Conservation (phyloP, 2,888 invertebrate genomes). For the Drosophila paranaensis region DNA sequence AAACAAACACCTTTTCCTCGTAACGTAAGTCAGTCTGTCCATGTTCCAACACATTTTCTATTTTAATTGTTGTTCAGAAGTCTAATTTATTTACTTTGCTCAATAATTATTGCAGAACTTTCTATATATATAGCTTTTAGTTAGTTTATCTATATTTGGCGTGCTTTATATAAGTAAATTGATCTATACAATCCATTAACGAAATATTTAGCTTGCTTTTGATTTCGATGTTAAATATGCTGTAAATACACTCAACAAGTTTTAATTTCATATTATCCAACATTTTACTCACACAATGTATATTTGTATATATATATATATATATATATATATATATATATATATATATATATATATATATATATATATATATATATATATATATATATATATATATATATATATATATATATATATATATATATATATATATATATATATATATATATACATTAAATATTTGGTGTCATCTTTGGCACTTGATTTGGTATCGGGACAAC, state of each 20-base stretch:
- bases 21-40: constrained; percentile 44
- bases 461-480: constrained; percentile 31
- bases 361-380: constrained; percentile 25
- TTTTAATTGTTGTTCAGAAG: constrained; percentile 36
- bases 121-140: constrained; percentile 25
- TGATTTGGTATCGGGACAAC: constrained; percentile 49
- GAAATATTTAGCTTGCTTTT: constrained; percentile 58
- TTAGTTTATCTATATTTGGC: constrained; percentile 48
- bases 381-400: constrained; percentile 6
- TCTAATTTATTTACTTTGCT: constrained; percentile 36
- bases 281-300: constrained; percentile 21
- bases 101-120: constrained; percentile 30
- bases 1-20: constrained; percentile 11
- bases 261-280: constrained; percentile 48
- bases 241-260: constrained; percentile 69
- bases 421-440: constrained; percentile 23
- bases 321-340: constrained; percentile 21
- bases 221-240: constrained; percentile 62
- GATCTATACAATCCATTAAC: background rate
- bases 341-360: constrained; percentile 24
- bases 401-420: constrained; percentile 4
- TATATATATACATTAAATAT: constrained; percentile 12
- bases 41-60: constrained; percentile 21
- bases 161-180: constrained; percentile 44
- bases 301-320: constrained; percentile 21